A percentile compares a stretch with the other conserved stretches of the same genome.
Conservation (phyloP, 2,888 invertebrate genomes). For the Aphodius sticticus region DNA sequence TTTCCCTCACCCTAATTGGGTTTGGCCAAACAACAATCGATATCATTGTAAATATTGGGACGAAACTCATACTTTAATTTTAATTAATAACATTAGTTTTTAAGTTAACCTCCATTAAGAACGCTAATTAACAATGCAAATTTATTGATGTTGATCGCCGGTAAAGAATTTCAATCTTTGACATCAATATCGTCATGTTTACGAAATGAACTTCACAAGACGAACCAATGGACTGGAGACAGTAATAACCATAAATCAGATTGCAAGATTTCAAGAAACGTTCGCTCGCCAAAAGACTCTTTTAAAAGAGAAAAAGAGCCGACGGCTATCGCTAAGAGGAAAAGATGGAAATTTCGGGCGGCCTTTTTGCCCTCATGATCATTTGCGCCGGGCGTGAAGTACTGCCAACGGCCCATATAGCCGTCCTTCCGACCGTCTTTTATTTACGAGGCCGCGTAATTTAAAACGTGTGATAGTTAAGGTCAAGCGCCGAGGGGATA, state of each 20-base stretch:
- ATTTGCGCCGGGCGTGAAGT: neutral
- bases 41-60: too few relatives aligned
- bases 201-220: neutral
- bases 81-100: too few relatives aligned
- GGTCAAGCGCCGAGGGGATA: neutral
- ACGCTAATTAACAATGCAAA: too few relatives aligned
- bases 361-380: neutral
- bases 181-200: neutral
- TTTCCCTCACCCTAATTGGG: too few relatives aligned
- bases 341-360: neutral
- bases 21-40: too few relatives aligned
- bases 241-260: neutral
- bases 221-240: neutral
- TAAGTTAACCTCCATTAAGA: too few relatives aligned
- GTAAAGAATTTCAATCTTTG: too few relatives aligned
- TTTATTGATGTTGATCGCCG: too few relatives aligned
- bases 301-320: neutral
- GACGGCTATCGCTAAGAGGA: neutral
- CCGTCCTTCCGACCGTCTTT: neutral
- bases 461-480: conserved; percentile 4
- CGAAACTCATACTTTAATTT: too few relatives aligned
- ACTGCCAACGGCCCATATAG: neutral
- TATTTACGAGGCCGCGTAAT: neutral
- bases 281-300: neutral
- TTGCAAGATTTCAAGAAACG: neutral